Percentiles rank a stretch among this genome's conserved stretches.
These are phyloP conservation scores for Apistogramma diplotaenia DNA, from an alignment of 2,113 vertebrate species.

Conservation along the genomic window DNA sequence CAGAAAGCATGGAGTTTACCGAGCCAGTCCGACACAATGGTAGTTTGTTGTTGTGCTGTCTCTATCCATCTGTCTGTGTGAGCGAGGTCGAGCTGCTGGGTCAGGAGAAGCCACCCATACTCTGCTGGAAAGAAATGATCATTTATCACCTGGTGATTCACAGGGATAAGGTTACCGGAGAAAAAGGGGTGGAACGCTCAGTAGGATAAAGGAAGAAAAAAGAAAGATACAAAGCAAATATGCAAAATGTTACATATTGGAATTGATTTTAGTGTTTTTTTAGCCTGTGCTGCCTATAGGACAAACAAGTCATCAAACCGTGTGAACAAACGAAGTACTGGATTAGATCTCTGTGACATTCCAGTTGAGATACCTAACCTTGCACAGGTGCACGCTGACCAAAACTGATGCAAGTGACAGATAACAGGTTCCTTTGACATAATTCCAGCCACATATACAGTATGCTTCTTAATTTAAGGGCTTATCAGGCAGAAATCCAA, in stretches of 20 bases:
- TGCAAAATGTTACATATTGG: background rate
- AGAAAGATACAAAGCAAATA: background rate
- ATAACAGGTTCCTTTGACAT: slow-evolving; percentile 24
- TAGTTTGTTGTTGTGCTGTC: slow-evolving; percentile 60
- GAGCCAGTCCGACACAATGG: slow-evolving; percentile 37
- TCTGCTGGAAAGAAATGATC: slow-evolving; percentile 76
- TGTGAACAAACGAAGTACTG: background rate
- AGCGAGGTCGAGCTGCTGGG: slow-evolving; percentile 57
- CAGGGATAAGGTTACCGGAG: slow-evolving; percentile 69
- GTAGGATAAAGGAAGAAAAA: background rate
- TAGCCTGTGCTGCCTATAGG: background rate
- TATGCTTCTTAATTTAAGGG: background rate
- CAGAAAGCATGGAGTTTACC: slow-evolving; percentile 23
- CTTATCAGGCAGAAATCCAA: background rate
- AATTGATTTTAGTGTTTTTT: background rate
- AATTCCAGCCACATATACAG: slow-evolving; percentile 1
- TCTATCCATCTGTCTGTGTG: slow-evolving; percentile 35
- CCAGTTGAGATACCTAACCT: slow-evolving; percentile 11
- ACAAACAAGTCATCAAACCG: background rate
- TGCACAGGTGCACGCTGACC: slow-evolving; percentile 32
- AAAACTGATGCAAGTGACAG: slow-evolving; percentile 32
- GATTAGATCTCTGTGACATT: slow-evolving; percentile 19
- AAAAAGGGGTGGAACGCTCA: slow-evolving; percentile 34
- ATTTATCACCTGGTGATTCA: slow-evolving; percentile 81
- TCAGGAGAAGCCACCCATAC: slow-evolving; percentile 73